Evolutionary conservation across 1,140 invertebrate genomes (phyloP).

Genomic region (Cardiocondyla obscurior): DNA sequence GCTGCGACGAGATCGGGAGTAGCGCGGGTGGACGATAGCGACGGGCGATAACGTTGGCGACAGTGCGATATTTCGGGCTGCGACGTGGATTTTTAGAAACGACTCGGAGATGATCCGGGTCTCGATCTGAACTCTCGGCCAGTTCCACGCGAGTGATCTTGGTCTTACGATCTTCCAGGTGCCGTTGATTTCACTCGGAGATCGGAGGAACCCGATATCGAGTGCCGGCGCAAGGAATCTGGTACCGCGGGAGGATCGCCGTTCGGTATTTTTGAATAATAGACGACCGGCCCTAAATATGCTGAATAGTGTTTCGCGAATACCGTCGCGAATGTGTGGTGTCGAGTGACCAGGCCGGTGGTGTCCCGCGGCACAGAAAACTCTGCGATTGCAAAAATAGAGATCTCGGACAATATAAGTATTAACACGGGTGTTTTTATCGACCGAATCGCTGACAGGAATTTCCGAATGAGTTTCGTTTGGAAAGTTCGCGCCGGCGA

Average conservation of each 20-base stretch:
- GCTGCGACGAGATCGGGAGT: background rate
- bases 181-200: background rate
- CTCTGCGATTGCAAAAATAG: background rate
- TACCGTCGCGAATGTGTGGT: background rate
- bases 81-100: background rate
- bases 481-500: background rate
- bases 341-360: background rate
- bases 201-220: background rate
- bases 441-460: constrained; percentile 10
- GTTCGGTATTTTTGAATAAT: background rate
- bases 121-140: background rate
- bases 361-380: background rate
- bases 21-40: background rate
- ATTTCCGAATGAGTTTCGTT: background rate
- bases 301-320: background rate
- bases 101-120: background rate
- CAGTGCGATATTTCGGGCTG: background rate
- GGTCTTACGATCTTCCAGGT: background rate
- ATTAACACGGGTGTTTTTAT: constrained; percentile 16
- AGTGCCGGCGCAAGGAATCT: no score
- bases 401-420: background rate
- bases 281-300: background rate
- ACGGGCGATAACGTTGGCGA: background rate
- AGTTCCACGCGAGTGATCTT: background rate
- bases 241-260: background rate